Evolutionary conservation across 1,140 invertebrate genomes (phyloP), one percentile per base, ranked within the genome.

Genomic region (Trachelipus rathkii): DNA sequence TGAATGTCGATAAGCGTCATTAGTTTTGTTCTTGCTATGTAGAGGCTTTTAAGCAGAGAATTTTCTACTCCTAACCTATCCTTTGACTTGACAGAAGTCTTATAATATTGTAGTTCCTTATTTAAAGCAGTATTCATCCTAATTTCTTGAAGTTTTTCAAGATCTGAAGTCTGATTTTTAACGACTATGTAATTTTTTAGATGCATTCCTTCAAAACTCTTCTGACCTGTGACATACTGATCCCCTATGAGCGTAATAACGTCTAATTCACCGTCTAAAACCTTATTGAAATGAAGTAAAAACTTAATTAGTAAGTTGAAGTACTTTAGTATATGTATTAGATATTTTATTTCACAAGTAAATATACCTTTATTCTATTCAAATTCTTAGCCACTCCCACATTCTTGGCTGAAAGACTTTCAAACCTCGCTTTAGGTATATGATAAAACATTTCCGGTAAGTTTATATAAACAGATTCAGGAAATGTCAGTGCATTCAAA

Each of bases 341-440:
- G 2, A 15, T 8, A 60, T 19, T 60, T 60, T 19, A 13, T 60
- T 33, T 33, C 1, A 13, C 2, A 60, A 15, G 8, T 1, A 60
- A 60, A 60, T n/a, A 60, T 60, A 60, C 50, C 50, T 60, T 60
- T 60, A 60, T 60, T 60, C 19, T 8, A 19, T 60, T 60, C 11
- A 60, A 15, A 8, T 19, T 60, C 8, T 60, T 60, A 60, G 2
- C 50, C 50, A 60, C 50, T 2, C 1, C 1, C 11, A 60, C 11
- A 4, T 60, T 60, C 8, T 8, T 60, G 11, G 50, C 50, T 4
- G 11, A 15, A 15, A 60, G 50, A 60, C 8, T 60, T 15, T 60
- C 50, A 19, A 60, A 60, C 8, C 50, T 60, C 3, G 50, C 50
- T 60, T 60, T 60, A 3, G 50, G 19, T 15, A 60, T 60, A 19